A percentile compares a stretch with the other conserved stretches of the same genome.
phyloP scores from a whole-genome alignment of 2,888 invertebrate genomes.

The Dione vanillae region DNA sequence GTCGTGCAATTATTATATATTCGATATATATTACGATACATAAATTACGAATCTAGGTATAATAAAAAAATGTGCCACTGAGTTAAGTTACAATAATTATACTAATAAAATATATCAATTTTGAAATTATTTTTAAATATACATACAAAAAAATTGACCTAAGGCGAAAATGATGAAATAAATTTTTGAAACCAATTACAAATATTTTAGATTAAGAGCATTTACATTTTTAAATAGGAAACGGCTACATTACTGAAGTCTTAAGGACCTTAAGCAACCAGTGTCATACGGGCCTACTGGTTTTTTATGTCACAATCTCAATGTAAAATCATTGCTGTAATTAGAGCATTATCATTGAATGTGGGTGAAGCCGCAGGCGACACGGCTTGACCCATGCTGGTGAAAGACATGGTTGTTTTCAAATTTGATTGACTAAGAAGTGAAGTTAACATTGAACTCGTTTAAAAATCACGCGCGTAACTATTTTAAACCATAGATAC shows the following conservation, averaged over 20 bases:
- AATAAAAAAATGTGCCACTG: slow-evolving; percentile 5
- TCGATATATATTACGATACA: no score
- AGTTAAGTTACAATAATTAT: background rate
- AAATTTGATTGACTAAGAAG: slow-evolving; percentile 16
- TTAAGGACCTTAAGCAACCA: slow-evolving; percentile 1
- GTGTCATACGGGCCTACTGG: slow-evolving; percentile 3
- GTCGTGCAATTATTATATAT: no score
- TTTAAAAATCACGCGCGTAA: slow-evolving; percentile 10
- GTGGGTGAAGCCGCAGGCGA: slow-evolving; percentile 16
- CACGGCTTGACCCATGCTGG: slow-evolving; percentile 4
- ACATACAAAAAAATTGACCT: background rate
- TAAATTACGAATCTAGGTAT: background rate
- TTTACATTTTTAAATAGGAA: slow-evolving; percentile 9
- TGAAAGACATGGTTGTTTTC: slow-evolving; percentile 13
- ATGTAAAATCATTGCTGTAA: slow-evolving; percentile 6
- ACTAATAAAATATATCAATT: background rate
- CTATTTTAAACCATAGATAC: slow-evolving; percentile 4
- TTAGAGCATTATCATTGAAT: slow-evolving; percentile 6
- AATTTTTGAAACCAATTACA: slow-evolving; percentile 11
- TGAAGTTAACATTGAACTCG: slow-evolving; percentile 20
- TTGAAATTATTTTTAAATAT: slow-evolving; percentile 6
- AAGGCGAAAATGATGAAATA: background rate
- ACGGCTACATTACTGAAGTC: background rate
- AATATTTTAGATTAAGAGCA: background rate
- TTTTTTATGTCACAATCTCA: slow-evolving; percentile 14